Evolutionary conservation across 1,140 invertebrate species (phyloP).

Genomic region (Lasioglossum albipes): DNA sequence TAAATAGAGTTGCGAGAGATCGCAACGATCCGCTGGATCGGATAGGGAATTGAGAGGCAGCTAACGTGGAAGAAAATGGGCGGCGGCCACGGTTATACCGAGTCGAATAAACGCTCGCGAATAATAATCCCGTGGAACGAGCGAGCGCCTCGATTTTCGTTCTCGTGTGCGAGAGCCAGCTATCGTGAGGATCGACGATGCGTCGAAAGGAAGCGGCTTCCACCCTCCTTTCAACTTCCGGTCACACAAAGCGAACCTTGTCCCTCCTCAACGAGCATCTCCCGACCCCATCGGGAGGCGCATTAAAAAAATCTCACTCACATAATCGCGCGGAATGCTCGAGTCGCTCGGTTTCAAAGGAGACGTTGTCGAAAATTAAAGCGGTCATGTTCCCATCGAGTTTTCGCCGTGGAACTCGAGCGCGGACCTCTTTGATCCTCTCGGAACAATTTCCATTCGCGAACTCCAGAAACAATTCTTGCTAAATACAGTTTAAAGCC

Average conservation of each 20-base stretch:
- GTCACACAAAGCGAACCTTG: conserved; percentile 58
- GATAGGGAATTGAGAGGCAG: background rate
- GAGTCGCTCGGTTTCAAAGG: background rate
- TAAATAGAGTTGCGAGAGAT: background rate
- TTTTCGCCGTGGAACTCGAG: background rate
- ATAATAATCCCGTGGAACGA: background rate
- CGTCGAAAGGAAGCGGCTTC: conserved; percentile 38
- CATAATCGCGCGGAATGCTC: conserved; percentile 10
- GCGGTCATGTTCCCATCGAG: background rate
- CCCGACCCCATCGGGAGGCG: background rate
- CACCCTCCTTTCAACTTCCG: conserved; percentile 48
- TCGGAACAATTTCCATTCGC: background rate
- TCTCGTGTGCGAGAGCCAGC: conserved; percentile 1
- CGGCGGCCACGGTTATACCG: background rate
- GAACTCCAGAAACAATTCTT: background rate
- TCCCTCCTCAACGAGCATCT: conserved; percentile 18
- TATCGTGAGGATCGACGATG: conserved; percentile 45
- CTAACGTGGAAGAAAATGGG: too few species aligned
- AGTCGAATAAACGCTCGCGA: background rate
- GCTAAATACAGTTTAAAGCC: too few species aligned
- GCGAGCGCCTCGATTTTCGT: background rate
- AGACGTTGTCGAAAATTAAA: conserved; percentile 33
- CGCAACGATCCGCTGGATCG: too few species aligned
- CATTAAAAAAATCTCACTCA: conserved; percentile 4
- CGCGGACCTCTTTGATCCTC: background rate